A percentile compares a stretch with the other conserved stretches of the same genome.
phyloP scores from a whole-genome alignment of 2,888 invertebrate species.

The Drosophila heteroneura region DNA sequence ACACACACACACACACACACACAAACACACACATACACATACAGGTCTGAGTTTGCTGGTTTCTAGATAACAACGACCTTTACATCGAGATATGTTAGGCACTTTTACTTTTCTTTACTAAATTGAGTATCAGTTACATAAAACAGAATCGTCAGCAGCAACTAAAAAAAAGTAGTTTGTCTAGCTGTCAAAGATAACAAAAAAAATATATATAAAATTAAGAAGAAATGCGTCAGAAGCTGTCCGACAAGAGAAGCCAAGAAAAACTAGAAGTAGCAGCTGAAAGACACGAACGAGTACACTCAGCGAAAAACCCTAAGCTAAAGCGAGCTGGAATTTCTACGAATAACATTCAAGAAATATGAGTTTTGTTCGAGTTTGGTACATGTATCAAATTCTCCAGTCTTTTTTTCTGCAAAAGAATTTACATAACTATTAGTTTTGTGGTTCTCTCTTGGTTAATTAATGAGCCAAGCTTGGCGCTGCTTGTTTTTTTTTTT shows the following conservation, averaged over 20 bases:
- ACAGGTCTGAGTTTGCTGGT: conserved; percentile 19
- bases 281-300: conserved; percentile 1
- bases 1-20: conserved; percentile 1
- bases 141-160: background rate
- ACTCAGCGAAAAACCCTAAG: background rate
- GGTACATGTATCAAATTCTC: background rate
- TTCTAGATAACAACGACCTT: conserved; percentile 44
- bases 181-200: conserved; percentile 31
- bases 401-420: background rate
- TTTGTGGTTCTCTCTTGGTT: conserved; percentile 26
- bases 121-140: conserved; percentile 5
- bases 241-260: conserved; percentile 12
- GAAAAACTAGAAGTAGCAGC: conserved; percentile 6
- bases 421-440: conserved; percentile 46
- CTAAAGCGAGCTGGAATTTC: background rate
- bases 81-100: conserved; percentile 12
- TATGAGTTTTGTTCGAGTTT: background rate
- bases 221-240: conserved; percentile 47
- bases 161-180: conserved; percentile 15
- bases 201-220: background rate
- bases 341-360: background rate
- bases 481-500: conserved; percentile 4
- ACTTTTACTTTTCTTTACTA: conserved; percentile 38
- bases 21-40: background rate
- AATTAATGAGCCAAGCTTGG: conserved; percentile 68